Conservation (phyloP, 35 echinoderm and acorn worm species). For the Antedon bifida region DNA sequence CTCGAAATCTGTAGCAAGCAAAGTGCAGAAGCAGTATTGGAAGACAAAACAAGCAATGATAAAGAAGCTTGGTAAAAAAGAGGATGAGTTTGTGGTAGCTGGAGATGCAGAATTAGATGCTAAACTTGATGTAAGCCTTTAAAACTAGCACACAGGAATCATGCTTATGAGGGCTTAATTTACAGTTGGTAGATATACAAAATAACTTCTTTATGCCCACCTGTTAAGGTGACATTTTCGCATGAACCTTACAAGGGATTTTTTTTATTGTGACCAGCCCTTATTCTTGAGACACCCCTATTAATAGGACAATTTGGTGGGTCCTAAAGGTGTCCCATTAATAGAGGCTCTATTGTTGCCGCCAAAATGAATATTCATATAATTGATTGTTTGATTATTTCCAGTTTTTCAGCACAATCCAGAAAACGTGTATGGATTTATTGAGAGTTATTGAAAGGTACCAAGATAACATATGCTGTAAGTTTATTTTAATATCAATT, state of each 20-base stretch:
- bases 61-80: slow-evolving; percentile 91
- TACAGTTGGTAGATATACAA: too few species aligned
- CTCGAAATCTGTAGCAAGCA: slow-evolving; percentile 12
- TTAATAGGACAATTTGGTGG: too few species aligned
- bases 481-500: background rate
- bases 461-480: slow-evolving; percentile 83
- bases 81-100: slow-evolving; percentile 96
- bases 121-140: slow-evolving; percentile 64
- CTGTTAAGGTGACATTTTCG: background rate
- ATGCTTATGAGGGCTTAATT: background rate
- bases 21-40: slow-evolving; percentile 90
- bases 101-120: slow-evolving; percentile 95
- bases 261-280: too few species aligned
- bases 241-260: background rate
- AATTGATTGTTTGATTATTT: too few species aligned
- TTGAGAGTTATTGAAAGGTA: slow-evolving; percentile 79
- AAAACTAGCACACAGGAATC: background rate
- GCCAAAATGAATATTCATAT: too few species aligned
- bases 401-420: slow-evolving; percentile 69
- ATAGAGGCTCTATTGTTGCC: too few species aligned
- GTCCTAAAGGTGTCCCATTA: too few species aligned
- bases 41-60: slow-evolving; percentile 96
- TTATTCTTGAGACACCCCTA: too few species aligned
- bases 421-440: slow-evolving; percentile 81
- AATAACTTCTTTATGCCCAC: background rate